These are phyloP conservation scores for Anthrax anthrax DNA, from an alignment of 2,888 invertebrate species.

Conservation along the genomic window DNA sequence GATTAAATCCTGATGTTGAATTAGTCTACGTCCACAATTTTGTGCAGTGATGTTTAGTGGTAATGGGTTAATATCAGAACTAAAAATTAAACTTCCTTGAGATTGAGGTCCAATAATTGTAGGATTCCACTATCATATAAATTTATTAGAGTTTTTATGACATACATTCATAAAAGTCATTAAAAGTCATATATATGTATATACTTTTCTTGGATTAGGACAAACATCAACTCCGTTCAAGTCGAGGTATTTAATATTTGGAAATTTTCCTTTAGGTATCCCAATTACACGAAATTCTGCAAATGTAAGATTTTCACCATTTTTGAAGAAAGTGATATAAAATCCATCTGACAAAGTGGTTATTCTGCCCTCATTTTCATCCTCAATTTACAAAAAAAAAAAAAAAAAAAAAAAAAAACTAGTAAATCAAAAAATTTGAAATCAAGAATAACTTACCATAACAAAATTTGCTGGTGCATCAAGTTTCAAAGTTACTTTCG, in stretches of 20 bases:
- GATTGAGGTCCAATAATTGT: conserved; percentile 8
- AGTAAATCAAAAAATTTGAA: too few relatives aligned
- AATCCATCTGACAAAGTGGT: too few relatives aligned
- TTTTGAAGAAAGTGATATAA: too few relatives aligned
- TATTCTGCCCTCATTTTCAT: too few relatives aligned
- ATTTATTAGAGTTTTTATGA: too few relatives aligned
- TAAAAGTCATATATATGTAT: conserved; percentile 1
- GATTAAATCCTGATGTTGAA: conserved; percentile 20
- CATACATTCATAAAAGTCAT: background rate
- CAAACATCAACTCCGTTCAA: conserved; percentile 9
- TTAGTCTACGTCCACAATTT: conserved; percentile 8
- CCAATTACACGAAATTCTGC: conserved; percentile 7
- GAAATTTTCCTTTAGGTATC: conserved; percentile 2
- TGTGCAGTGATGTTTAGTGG: too few relatives aligned
- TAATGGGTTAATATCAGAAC: too few relatives aligned
- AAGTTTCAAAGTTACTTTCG: background rate
- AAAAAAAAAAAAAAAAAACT: too few relatives aligned
- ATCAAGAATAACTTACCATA: conserved; percentile 4
- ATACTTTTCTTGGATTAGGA: conserved; percentile 3
- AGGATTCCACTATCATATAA: conserved; percentile 1
- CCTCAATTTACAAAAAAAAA: too few relatives aligned
- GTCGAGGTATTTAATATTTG: conserved; percentile 2
- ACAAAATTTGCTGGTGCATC: conserved; percentile 3
- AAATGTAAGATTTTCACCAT: background rate
- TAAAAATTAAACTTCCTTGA: background rate